Evolutionary conservation across 2,888 invertebrate genomes (phyloP), one percentile per base, ranked within the genome.

Genomic region (Camptogramma bilineatum): DNA sequence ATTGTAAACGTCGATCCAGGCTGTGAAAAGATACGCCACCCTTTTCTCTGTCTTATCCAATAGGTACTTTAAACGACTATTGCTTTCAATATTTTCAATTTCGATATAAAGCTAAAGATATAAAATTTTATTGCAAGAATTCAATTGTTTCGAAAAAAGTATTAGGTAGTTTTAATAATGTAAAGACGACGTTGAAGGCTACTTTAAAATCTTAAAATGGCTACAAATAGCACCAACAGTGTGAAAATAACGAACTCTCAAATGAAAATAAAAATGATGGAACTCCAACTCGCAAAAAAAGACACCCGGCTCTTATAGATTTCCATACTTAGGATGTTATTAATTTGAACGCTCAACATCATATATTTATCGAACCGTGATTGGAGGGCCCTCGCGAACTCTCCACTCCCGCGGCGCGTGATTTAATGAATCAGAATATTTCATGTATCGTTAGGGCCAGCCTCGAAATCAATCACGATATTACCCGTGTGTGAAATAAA

Each of bases 391-490:
- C 83, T 86, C 82, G 77, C 77, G 78, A 80, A 77, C 85, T 82
- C 86, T 88, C 83, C 79, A 85, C 79, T 82, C 79, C 74, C 80
- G 82, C 73, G 81, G 81, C 83, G 78, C 82, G 79, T 85, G 84
- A 87, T 87, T 88, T 91, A 90, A 91, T 91, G 89, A 90, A 85
- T 85, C 87, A 80, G 87, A 89, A 89, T 87, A 86, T 91, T 90
- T 89, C 87, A 89, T 87, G 88, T 89, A 87, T 90, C 90, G 88
- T 90, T 88, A 86, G 85, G 85, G 87, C 82, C 83, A 80, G 84
- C 84, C 81, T 84, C 83, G 87, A 86, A 87, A 91, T 91, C 90
- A 90, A 91, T 91, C 88, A 88, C 83, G 84, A 84, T 89, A 89
- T 89, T 90, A 89, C 89, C 84, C 86, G 86, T 83, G 86, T 85